Conservation (phyloP, 2,888 invertebrate species). For the Nomada fabriciana region DNA sequence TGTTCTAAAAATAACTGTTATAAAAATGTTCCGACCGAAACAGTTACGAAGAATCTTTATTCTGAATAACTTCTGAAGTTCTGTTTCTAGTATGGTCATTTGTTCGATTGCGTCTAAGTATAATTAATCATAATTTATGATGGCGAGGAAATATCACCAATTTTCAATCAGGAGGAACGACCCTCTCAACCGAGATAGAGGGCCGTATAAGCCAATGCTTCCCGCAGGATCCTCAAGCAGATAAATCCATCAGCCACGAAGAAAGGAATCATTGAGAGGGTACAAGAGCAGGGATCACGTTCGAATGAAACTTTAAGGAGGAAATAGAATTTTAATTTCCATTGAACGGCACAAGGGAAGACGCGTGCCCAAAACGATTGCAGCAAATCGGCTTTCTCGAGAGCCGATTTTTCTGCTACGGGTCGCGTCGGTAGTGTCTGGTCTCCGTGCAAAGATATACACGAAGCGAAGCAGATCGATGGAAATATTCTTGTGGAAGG, state of each 20-base stretch:
- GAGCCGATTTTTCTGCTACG: constrained; percentile 52
- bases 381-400: constrained; percentile 42
- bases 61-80: too few relatives aligned
- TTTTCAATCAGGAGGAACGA: too few relatives aligned
- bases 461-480: constrained; percentile 41
- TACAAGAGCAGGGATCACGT: too few relatives aligned
- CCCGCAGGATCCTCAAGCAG: neutral
- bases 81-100: too few relatives aligned
- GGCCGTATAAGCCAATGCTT: too few relatives aligned
- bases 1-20: too few relatives aligned
- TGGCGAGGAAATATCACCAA: too few relatives aligned
- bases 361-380: constrained; percentile 44
- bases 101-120: too few relatives aligned
- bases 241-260: neutral
- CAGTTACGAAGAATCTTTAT: too few relatives aligned
- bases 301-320: neutral
- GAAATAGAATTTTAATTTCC: constrained; percentile 34
- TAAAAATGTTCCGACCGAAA: too few relatives aligned
- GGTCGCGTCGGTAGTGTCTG: constrained; percentile 18
- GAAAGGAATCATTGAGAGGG: neutral
- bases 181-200: too few relatives aligned
- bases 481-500: constrained; percentile 35
- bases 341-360: neutral
- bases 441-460: constrained; percentile 48
- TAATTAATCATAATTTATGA: too few relatives aligned